Conservation (phyloP, 2,888 invertebrate species). For the Willowsia nigromaculata region DNA sequence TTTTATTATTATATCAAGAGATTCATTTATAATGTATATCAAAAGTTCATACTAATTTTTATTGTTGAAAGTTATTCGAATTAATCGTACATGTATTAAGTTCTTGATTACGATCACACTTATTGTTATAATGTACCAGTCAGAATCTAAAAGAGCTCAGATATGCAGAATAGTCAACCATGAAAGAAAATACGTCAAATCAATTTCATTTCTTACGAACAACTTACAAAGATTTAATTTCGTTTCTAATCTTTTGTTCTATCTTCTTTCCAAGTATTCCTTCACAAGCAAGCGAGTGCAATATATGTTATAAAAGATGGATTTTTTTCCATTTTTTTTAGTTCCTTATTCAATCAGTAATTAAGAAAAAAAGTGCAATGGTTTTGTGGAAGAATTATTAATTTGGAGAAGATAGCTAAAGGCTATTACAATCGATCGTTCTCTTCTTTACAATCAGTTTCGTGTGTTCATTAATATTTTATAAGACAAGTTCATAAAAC, state of each 20-base stretch:
- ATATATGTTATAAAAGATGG: too few species aligned
- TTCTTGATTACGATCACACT: too few species aligned
- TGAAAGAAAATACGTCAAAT: not conserved
- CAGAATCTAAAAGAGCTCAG: conserved; percentile 13
- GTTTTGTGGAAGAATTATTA: too few species aligned
- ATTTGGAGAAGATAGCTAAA: too few species aligned
- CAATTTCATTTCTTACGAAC: not conserved
- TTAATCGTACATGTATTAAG: not conserved
- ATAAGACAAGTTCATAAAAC: not conserved
- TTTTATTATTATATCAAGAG: not conserved
- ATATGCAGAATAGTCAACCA: not conserved
- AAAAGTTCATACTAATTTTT: not conserved
- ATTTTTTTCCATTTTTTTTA: too few species aligned
- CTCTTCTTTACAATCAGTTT: not conserved
- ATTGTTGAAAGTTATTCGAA: not conserved
- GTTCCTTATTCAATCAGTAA: too few species aligned
- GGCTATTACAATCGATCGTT: too few species aligned
- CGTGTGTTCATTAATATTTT: not conserved
- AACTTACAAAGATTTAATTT: not conserved
- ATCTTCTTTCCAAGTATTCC: too few species aligned
- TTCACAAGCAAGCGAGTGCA: too few species aligned
- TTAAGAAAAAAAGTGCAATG: too few species aligned
- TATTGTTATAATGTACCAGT: not conserved
- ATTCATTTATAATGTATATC: not conserved
- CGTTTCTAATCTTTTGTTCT: not conserved